A percentile compares a stretch with the other conserved stretches of the same genome.
Conservation (phyloP, 2,888 invertebrate species). For the Archaeoteleia sp. region DNA sequence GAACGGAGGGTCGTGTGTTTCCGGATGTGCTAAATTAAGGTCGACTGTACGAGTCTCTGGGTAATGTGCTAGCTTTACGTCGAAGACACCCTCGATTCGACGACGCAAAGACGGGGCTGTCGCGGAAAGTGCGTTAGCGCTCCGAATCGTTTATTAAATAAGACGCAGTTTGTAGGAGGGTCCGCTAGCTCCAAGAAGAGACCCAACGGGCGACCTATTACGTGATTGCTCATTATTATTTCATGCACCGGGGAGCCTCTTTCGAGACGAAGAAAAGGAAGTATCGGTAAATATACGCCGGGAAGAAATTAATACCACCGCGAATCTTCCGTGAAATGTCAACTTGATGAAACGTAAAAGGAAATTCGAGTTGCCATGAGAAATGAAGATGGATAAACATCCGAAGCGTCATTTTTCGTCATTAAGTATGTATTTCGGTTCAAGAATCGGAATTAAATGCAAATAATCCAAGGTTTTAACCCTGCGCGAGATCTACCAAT, state of each 20-base stretch:
- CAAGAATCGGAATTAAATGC: no score
- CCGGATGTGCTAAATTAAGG: conserved; percentile 39
- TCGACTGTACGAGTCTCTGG: conserved; percentile 19
- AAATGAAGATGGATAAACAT: no score
- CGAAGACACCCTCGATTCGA: conserved; percentile 25
- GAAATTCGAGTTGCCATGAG: neutral
- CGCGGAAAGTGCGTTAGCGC: conserved; percentile 31
- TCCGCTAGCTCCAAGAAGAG: conserved; percentile 15
- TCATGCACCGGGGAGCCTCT: conserved; percentile 9
- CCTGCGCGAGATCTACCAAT: no score
- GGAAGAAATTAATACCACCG: no score
- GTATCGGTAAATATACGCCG: conserved; percentile 10
- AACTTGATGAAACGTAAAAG: neutral
- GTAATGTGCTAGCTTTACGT: conserved; percentile 9
- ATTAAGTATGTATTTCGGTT: no score
- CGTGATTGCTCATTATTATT: conserved; percentile 39
- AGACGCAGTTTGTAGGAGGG: conserved; percentile 29
- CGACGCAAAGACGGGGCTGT: conserved; percentile 4
- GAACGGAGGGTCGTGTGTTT: conserved; percentile 29
- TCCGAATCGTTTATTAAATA: conserved; percentile 43
- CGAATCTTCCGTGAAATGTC: conserved; percentile 4
- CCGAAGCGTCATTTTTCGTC: no score
- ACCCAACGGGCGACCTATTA: conserved; percentile 32
- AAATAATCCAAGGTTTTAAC: no score
- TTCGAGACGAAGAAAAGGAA: neutral